Conservation (phyloP, 2,888 invertebrate genomes). For the Drosophila buzzatii region DNA sequence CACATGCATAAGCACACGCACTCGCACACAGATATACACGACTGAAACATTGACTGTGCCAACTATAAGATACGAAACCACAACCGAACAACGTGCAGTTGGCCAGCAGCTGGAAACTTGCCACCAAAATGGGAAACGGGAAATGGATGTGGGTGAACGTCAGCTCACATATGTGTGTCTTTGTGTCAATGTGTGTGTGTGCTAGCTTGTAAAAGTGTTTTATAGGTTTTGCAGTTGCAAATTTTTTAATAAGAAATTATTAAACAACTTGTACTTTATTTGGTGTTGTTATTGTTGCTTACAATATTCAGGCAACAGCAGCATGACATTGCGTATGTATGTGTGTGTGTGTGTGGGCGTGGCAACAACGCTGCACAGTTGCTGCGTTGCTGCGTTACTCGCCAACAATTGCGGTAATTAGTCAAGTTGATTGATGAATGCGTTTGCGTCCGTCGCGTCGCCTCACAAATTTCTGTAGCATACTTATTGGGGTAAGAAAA, state of each 20-base stretch:
- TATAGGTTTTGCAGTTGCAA: conserved; percentile 36
- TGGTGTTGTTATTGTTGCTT: conserved; percentile 22
- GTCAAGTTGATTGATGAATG: conserved; percentile 77
- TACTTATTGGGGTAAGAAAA: conserved; percentile 35
- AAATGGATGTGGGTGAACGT: neutral
- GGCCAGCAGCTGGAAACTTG: conserved; percentile 36
- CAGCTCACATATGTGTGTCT: neutral
- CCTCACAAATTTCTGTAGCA: conserved; percentile 38
- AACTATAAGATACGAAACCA: conserved; percentile 47
- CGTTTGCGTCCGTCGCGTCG: conserved; percentile 16
- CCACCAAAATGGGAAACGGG: conserved; percentile 8
- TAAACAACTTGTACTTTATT: conserved; percentile 69
- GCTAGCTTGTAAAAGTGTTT: conserved; percentile 62
- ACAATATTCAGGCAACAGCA: conserved; percentile 8
- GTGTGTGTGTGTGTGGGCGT: conserved; percentile 9
- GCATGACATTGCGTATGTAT: neutral
- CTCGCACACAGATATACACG: conserved; percentile 3
- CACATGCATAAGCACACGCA: conserved; percentile 6
- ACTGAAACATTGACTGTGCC: conserved; percentile 22
- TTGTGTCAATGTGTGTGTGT: conserved; percentile 26
- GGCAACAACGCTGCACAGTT: conserved; percentile 12
- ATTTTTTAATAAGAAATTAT: conserved; percentile 77
- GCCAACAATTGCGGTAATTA: conserved; percentile 66
- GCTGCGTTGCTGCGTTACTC: conserved; percentile 12
- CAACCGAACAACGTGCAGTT: conserved; percentile 38